phyloP scores from a whole-genome alignment of 2,888 invertebrate species.

The Bombylius major region DNA sequence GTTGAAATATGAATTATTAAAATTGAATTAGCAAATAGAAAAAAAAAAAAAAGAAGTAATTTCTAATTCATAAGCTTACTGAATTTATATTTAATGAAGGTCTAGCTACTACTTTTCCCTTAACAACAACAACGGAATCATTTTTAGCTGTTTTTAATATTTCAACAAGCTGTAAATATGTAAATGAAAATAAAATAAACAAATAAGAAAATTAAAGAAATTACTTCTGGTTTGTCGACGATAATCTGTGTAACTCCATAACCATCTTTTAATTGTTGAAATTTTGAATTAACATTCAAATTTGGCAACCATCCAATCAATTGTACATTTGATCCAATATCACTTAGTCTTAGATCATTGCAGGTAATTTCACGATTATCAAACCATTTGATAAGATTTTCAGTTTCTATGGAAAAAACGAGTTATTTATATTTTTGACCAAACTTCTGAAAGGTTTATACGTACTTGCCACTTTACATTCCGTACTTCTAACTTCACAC shows the following conservation, averaged over 20 bases:
- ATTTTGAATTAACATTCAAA: conserved; percentile 27
- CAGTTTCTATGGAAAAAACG: conserved; percentile 21
- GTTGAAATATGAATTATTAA: background rate
- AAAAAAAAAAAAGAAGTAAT: too few relatives aligned
- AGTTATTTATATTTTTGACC: background rate
- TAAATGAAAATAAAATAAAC: background rate
- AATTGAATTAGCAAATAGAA: too few relatives aligned
- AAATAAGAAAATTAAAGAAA: conserved; percentile 3
- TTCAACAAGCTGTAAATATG: conserved; percentile 21
- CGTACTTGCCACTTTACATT: conserved; percentile 36
- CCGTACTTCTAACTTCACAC: conserved; percentile 33
- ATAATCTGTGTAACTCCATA: conserved; percentile 37
- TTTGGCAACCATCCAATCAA: conserved; percentile 36
- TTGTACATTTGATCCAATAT: conserved; percentile 29
- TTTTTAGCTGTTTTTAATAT: conserved; percentile 25
- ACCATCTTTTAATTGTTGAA: conserved; percentile 36
- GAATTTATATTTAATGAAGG: conserved; percentile 32
- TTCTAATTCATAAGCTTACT: conserved; percentile 18
- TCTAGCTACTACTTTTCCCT: conserved; percentile 33
- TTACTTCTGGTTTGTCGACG: conserved; percentile 30
- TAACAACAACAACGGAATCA: conserved; percentile 30
- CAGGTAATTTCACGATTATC: conserved; percentile 36
- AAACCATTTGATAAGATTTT: conserved; percentile 34
- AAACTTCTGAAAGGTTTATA: background rate
- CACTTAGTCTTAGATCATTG: conserved; percentile 30